Conservation (phyloP, 1,140 invertebrate genomes). For the Carcinoscorpius rotundicauda region DNA sequence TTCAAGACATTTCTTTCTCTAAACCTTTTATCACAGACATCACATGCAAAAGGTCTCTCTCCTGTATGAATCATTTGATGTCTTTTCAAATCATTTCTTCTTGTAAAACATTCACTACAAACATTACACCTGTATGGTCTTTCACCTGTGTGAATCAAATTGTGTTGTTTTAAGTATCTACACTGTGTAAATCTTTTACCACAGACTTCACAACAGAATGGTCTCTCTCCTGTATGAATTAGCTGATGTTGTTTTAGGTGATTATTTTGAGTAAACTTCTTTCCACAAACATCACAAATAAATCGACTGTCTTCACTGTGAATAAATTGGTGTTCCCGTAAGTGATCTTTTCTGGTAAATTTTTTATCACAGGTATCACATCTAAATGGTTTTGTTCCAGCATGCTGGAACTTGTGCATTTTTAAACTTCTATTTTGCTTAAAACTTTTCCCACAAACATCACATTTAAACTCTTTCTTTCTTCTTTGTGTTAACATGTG, state of each 20-base stretch:
- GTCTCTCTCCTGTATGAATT: slow-evolving; percentile 34
- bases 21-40: slow-evolving; percentile 26
- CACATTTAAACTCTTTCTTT: too few species aligned
- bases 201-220: slow-evolving; percentile 34
- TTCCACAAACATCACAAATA: slow-evolving; percentile 15
- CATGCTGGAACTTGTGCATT: too few species aligned
- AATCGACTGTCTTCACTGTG: slow-evolving; percentile 11
- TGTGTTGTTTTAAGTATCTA: slow-evolving; percentile 33
- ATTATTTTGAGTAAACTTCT: slow-evolving; percentile 5
- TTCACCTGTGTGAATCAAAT: slow-evolving; percentile 32
- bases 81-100: slow-evolving; percentile 33
- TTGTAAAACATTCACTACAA: slow-evolving; percentile 37
- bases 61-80: slow-evolving; percentile 21
- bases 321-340: slow-evolving; percentile 5
- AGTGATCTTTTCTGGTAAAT: too few species aligned
- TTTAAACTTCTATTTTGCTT: too few species aligned
- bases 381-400: too few species aligned
- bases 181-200: slow-evolving; percentile 32
- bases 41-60: slow-evolving; percentile 29
- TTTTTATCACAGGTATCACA: too few species aligned
- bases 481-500: too few species aligned
- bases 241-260: slow-evolving; percentile 7
- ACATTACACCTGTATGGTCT: slow-evolving; percentile 34
- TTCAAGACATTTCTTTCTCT: slow-evolving; percentile 35
- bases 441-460: too few species aligned